Evolutionary conservation across 2,888 invertebrate species (phyloP), one percentile per base, ranked within the genome.

Genomic region (Cabera pusaria): DNA sequence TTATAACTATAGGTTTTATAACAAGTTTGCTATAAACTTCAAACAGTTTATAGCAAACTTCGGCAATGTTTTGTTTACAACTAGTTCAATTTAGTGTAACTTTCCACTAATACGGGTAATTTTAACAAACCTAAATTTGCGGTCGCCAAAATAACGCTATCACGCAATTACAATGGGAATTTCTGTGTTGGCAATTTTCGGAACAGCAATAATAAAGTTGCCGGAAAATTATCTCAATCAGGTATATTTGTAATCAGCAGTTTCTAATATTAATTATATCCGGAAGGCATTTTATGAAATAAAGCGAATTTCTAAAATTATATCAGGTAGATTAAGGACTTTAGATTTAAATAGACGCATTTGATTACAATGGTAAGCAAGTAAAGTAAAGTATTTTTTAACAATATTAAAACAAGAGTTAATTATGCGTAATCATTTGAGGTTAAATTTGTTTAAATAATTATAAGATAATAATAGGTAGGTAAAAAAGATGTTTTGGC

Each of bases 41-140:
- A 50, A 48, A 52, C 45, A 52, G 46, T 46, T 50, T 46, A 44
- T 37, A 48, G 32, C 40, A 37, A 52, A 56, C 53, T 59, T 59
- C 44, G 43, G 44, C 37, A 51, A 56, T 56, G 55, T 57, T 60
- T 56, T 55, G 53, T 53, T 36, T 40, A 49, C 25, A 41, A 41
- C 41, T 41, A 48, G 40, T 38, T 44, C 41, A 55, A 56, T 53
- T 53, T 52, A 20, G 44, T 44, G 49, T 41, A 56, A 55, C 49
- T 56, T 55, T 42, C 38, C 39, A 46, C 51, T 55, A 52, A 52
- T 54, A 56, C 53, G 44, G 49, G 49, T 50, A 52, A 56, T 42
- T 29, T 36, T 22, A 23, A 35, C 50, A 29, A 47, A 48, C 29
- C 35, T 41, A 44, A 31, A 46, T 45, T 49, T 51, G 49, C 39